Evolutionary conservation across 2,797 vertebrate genomes (phyloP), one percentile per base, ranked within the genome.

Genomic region (Bradypus variegatus): DNA sequence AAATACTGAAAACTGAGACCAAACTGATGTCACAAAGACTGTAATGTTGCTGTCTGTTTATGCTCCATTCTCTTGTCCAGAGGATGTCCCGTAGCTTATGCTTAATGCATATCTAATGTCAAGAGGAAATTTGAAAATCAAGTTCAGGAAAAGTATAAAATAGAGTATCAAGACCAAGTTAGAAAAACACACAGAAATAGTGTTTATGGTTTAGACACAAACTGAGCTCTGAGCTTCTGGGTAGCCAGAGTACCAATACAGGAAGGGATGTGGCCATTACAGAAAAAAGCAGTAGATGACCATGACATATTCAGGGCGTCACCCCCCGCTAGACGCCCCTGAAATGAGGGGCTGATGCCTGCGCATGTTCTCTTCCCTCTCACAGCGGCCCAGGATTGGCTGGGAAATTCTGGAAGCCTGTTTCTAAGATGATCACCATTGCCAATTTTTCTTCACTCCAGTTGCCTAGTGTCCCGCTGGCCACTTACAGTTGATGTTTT

Each of bases 361-460:
- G 1, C 3, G 55, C n/a, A 2, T 4, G 0, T 3, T 64, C 67
- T 27, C 8, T 41, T 8, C 31, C 16, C 53, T 3, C 0, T 0
- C 2, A 0, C 8, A 0, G 0, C 4, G 70, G 18, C 73, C n/a
- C 2, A 2, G 48, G 16, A 6, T 8, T 33, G 36, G 45, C 73
- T 2, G 1, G 90, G 77, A 27, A 3, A 41, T 2, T 21, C 12
- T 5, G 41, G 38, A 27, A 50, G 27, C 2, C 38, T 3, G 13
- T 10, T 70, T 9, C 15, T 29, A 0, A 19, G 76, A 3, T 21
- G 58, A 7, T 8, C 8, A 14, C 60, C 2, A 48, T 58, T 8
- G 3, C 15, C 78, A 16, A 1, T 41, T 21, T 3, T n/a, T 60
- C 2, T 16, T 0, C 7, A 15, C 41, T 15, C 80, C 72, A 1